Evolutionary conservation across 92 coral and sea anemone species (phyloP), one percentile per base, ranked within the genome.

Genomic region (Porites cylindrica): DNA sequence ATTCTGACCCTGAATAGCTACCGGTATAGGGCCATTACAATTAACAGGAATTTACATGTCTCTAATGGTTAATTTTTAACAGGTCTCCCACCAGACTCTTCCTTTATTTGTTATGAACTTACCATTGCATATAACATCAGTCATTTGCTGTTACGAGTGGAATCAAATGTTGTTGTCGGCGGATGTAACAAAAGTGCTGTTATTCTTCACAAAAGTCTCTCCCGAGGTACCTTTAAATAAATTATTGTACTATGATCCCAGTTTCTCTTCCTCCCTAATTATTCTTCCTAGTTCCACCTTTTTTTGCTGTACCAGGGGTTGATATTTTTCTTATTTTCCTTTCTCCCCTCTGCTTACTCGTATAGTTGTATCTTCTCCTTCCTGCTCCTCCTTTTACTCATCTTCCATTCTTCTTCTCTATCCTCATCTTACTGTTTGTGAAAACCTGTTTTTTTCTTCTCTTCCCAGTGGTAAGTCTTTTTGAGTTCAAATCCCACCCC

Each of bases 71-170:
- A 12, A 20, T 19, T 20, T 80, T 66, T 16, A 24, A 3, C 24
- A 83, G 87, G 87, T 62, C 51, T 83, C 16, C 87, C 87, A 72
- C 79, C 74, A 62, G 74, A 83, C 26, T 47, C 51, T 7, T 72
- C 87, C 59, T 72, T 64, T 10, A 83, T 73, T 21, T 83, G 80
- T 16, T 83, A 72, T 83, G 87, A 83, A 65, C 80, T 71, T 71
- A 80, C 80, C 43, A 64, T 83, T 19, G 80, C 72, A 60, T 83
- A 83, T 24, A 83, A 73, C 52, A 47, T 83, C 50, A 72, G 87
- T 64, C 78, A 72, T 61, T 73, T 83, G 80, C 59, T 71, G 29
- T 73, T 83, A 65, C 87, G 52, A 62, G 72, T 72, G 13, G 72
- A 73, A 13, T 14, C 20, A 12, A 47, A 83, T 65, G 18, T 64